A percentile compares a stretch with the other conserved stretches of the same genome.
Evolutionary conservation across 2,888 invertebrate species (phyloP).

Genomic region (Drosophila differens): DNA sequence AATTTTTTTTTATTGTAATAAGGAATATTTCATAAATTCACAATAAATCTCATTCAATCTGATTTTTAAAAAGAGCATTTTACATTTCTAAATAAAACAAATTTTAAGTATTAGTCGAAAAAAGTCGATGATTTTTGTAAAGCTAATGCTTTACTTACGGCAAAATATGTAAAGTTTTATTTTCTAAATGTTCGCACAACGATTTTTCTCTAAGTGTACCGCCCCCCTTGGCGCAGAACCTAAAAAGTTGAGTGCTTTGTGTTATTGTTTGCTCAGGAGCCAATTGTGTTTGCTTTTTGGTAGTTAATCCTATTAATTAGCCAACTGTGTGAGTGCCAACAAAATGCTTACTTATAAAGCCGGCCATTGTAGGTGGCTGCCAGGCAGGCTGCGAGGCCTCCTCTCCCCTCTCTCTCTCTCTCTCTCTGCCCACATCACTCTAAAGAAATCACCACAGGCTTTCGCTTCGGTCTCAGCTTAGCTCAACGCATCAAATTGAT

Average conservation of each 20-base stretch:
- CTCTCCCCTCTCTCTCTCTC: not conserved
- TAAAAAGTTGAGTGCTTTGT: constrained; percentile 68
- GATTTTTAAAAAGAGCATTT: too few species aligned
- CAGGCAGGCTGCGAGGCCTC: not conserved
- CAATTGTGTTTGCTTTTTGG: constrained; percentile 79
- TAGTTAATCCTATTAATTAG: constrained; percentile 79
- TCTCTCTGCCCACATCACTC: not conserved
- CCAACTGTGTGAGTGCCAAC: constrained; percentile 60
- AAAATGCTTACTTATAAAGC: constrained; percentile 34
- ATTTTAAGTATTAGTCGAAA: too few species aligned
- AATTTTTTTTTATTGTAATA: not conserved
- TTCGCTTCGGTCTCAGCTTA: not conserved
- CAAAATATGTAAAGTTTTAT: not conserved
- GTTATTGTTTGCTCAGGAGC: constrained; percentile 73
- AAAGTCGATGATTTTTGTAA: too few species aligned
- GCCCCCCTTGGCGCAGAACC: not conserved
- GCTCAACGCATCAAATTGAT: constrained; percentile 51
- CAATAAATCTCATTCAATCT: not conserved
- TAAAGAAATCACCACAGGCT: constrained; percentile 36
- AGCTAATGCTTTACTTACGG: too few species aligned
- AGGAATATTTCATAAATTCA: not conserved
- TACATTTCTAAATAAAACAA: too few species aligned
- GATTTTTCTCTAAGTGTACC: not conserved
- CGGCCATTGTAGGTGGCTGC: constrained; percentile 6
- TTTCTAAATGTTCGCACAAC: not conserved